phyloP scores from a whole-genome alignment of 1,140 invertebrate genomes.

The Cecropterus lyciades region DNA sequence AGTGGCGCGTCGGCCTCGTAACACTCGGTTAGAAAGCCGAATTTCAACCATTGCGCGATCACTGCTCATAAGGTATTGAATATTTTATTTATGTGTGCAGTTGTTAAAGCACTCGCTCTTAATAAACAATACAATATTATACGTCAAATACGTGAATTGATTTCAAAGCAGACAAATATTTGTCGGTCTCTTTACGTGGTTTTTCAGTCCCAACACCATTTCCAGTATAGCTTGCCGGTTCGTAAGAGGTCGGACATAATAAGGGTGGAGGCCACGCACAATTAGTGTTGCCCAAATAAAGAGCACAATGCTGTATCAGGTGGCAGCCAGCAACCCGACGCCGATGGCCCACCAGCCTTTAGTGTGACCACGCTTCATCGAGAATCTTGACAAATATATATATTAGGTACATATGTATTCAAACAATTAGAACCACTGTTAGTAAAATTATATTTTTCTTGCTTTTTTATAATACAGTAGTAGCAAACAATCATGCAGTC shows the following conservation, averaged over 20 bases:
- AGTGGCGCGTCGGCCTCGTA: no score
- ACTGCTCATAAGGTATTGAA: no score
- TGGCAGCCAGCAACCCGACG: constrained; percentile 8
- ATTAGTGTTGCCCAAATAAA: constrained; percentile 27
- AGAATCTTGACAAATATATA: neutral
- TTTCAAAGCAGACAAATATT: neutral
- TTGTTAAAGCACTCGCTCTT: no score
- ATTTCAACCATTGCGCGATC: no score
- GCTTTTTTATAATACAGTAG: no score
- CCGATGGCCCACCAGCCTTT: neutral
- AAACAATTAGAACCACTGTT: no score
- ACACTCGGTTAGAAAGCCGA: no score
- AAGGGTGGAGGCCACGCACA: constrained; percentile 7
- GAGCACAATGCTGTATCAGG: constrained; percentile 22
- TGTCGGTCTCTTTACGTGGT: neutral
- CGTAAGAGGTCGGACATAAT: neutral
- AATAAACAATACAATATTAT: neutral
- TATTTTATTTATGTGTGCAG: no score
- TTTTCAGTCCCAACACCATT: neutral
- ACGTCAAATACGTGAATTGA: neutral
- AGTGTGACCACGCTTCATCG: neutral
- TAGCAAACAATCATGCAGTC: no score
- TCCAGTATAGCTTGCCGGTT: neutral
- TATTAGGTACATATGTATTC: no score
- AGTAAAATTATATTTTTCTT: no score